Evolutionary conservation across 2,888 invertebrate genomes (phyloP).

Genomic region (Steinernema scapterisci): DNA sequence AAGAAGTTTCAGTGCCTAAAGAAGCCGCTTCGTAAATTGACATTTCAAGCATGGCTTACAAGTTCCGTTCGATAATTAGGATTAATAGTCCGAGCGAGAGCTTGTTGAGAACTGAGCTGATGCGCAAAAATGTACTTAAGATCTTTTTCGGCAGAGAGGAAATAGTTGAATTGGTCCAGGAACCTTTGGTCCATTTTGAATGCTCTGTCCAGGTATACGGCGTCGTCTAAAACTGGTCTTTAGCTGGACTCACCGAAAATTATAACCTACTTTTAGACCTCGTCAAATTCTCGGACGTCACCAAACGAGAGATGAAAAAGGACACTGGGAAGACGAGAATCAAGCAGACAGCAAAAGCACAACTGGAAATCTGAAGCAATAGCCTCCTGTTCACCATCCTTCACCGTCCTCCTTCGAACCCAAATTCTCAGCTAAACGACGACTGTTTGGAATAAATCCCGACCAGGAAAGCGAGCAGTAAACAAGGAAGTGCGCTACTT

Average conservation of each 20-base stretch:
- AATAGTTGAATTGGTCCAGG: slow-evolving; percentile 20
- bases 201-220: slow-evolving; percentile 5
- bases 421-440: no score
- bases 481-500: no score
- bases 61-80: background rate
- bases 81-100: background rate
- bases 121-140: background rate
- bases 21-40: background rate
- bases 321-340: background rate
- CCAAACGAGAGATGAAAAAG: background rate
- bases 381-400: background rate
- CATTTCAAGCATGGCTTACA: background rate
- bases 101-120: background rate
- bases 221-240: background rate
- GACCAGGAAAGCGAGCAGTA: no score
- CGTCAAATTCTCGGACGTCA: background rate
- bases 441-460: no score
- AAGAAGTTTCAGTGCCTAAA: background rate
- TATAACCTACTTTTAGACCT: background rate
- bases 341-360: background rate
- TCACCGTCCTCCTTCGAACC: no score
- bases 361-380: background rate
- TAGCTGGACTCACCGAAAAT: no score
- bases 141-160: background rate
- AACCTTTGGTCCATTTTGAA: background rate